phyloP scores from a whole-genome alignment of 1,140 invertebrate species.

The Nomia melanderi region DNA sequence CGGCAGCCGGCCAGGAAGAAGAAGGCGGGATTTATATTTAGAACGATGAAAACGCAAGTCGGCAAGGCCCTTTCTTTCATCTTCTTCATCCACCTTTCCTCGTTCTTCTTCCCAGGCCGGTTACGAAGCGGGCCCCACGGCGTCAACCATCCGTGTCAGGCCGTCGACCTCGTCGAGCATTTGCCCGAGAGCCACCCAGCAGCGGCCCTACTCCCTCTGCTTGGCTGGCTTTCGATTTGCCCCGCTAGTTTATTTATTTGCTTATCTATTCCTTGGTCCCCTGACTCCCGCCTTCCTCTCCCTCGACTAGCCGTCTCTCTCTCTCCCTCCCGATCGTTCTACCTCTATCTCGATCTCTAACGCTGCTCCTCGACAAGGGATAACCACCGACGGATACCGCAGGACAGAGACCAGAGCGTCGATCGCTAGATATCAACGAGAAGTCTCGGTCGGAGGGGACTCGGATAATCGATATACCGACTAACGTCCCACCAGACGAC shows the following conservation, averaged over 20 bases:
- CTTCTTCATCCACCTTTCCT: constrained; percentile 58
- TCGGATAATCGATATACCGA: constrained; percentile 58
- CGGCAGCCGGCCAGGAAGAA: background rate
- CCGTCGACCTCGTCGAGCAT: constrained; percentile 75
- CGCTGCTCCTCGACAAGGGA: constrained; percentile 8
- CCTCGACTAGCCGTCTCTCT: constrained; percentile 3
- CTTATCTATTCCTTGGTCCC: constrained; percentile 72
- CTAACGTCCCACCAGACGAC: constrained; percentile 55
- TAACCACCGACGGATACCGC: constrained; percentile 50
- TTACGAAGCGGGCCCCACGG: constrained; percentile 71
- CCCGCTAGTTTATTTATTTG: constrained; percentile 73
- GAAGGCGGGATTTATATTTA: constrained; percentile 43
- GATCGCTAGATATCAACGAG: constrained; percentile 55
- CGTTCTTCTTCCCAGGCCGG: constrained; percentile 66
- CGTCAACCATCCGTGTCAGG: constrained; percentile 78
- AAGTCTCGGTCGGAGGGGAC: constrained; percentile 29
- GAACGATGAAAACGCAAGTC: constrained; percentile 57
- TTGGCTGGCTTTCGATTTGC: constrained; percentile 63
- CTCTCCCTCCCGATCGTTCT: background rate
- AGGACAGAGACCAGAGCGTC: constrained; percentile 38
- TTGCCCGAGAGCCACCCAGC: constrained; percentile 70
- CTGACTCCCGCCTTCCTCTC: constrained; percentile 1
- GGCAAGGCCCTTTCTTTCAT: constrained; percentile 56
- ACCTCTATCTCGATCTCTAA: background rate
- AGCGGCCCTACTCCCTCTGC: constrained; percentile 56